Evolutionary conservation across 2,113 vertebrate genomes (phyloP).

Genomic region (Melanostigma gelatinosum): DNA sequence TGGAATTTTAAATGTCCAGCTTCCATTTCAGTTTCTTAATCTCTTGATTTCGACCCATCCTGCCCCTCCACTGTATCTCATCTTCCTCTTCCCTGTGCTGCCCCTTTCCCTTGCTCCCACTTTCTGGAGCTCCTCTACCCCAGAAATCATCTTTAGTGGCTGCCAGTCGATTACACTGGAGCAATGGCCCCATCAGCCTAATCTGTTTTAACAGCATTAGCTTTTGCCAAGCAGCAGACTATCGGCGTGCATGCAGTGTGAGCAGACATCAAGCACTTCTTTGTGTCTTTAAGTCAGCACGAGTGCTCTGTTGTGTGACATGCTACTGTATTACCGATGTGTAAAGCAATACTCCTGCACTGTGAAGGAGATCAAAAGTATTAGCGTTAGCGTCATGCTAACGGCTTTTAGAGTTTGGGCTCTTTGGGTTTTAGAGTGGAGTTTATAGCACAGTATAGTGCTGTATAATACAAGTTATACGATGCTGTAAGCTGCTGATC

Average conservation of each 20-base stretch:
- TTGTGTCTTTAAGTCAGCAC: slow-evolving; percentile 47
- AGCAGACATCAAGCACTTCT: slow-evolving; percentile 31
- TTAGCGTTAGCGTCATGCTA: slow-evolving; percentile 48
- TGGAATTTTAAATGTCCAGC: slow-evolving; percentile 29
- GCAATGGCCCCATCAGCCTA: slow-evolving; percentile 59
- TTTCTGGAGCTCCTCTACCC: not conserved
- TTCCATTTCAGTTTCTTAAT: slow-evolving; percentile 44
- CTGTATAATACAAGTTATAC: not conserved
- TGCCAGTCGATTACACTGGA: slow-evolving; percentile 63
- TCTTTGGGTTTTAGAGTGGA: no score
- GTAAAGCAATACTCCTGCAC: slow-evolving; percentile 9
- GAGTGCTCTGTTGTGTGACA: slow-evolving; percentile 29
- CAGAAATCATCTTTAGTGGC: slow-evolving; percentile 61
- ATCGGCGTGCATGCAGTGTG: slow-evolving; percentile 6
- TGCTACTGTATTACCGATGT: slow-evolving; percentile 11
- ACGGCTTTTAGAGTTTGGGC: slow-evolving; percentile 23
- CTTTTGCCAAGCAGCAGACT: slow-evolving; percentile 34
- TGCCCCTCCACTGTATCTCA: not conserved
- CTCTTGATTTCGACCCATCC: not conserved
- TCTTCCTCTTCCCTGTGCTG: not conserved
- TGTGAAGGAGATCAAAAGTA: slow-evolving; percentile 1
- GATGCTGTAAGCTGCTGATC: not conserved
- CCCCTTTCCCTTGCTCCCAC: not conserved
- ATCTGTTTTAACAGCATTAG: slow-evolving; percentile 68
- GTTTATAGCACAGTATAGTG: not conserved